Evolutionary conservation across 2,888 invertebrate species (phyloP).

Genomic region (Diarsia dahlii): DNA sequence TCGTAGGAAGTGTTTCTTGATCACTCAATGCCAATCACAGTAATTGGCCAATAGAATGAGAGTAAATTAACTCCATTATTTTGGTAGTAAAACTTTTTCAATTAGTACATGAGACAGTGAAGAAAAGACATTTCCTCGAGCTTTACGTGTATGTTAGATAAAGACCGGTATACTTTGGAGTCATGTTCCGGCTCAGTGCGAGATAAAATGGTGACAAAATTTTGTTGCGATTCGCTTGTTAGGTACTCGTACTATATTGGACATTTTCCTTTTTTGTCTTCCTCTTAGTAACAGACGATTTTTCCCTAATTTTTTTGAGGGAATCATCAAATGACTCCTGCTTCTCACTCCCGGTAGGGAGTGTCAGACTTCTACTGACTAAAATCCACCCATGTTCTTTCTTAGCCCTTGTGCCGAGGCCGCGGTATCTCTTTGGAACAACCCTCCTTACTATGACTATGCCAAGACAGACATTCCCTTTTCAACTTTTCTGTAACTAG

Average conservation of each 20-base stretch:
- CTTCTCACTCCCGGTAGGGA: too few species aligned
- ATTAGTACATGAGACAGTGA: constrained; percentile 4
- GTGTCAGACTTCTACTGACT: too few species aligned
- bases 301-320: too few species aligned
- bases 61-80: constrained; percentile 37
- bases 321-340: too few species aligned
- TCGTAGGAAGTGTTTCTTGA: constrained; percentile 28
- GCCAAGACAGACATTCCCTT: neutral
- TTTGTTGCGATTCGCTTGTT: neutral
- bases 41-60: constrained; percentile 44
- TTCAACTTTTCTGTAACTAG: neutral
- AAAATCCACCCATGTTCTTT: too few species aligned
- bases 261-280: neutral
- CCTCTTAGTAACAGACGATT: neutral
- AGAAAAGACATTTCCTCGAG: neutral
- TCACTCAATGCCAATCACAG: constrained; percentile 46
- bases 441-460: neutral
- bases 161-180: neutral
- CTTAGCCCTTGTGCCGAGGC: too few species aligned
- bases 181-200: neutral
- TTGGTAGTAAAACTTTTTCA: constrained; percentile 25
- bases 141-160: neutral
- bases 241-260: neutral
- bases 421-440: too few species aligned
- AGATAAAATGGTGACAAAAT: neutral